A percentile compares a stretch with the other conserved stretches of the same genome.
These are phyloP conservation scores for Eupeodes luniger DNA, from an alignment of 2,888 invertebrate genomes.

Conservation along the genomic window DNA sequence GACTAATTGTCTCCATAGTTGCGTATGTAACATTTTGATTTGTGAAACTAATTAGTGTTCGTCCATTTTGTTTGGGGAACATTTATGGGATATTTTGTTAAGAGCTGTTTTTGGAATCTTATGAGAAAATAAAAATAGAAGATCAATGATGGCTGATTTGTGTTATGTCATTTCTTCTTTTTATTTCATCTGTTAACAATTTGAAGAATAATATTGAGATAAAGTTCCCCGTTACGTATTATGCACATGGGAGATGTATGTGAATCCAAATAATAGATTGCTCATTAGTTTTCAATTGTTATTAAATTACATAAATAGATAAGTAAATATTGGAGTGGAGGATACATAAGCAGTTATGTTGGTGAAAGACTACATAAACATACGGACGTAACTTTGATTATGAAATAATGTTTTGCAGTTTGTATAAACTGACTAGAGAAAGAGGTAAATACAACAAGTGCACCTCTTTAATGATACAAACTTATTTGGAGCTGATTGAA, in stretches of 20 bases:
- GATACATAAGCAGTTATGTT: no score
- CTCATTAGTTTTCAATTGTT: not conserved
- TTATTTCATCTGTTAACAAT: not conserved
- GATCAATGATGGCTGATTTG: not conserved
- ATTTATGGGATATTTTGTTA: not conserved
- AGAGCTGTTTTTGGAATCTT: not conserved
- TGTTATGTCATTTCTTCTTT: not conserved
- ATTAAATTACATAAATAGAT: no score
- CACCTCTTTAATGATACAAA: no score
- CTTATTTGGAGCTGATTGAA: no score
- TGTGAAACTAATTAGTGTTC: slow-evolving; percentile 69
- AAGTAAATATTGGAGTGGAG: no score
- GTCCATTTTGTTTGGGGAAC: slow-evolving; percentile 47
- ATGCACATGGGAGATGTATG: not conserved
- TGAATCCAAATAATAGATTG: not conserved
- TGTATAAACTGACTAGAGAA: no score
- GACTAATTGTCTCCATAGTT: slow-evolving; percentile 70
- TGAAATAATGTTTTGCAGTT: no score
- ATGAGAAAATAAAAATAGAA: not conserved
- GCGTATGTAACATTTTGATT: slow-evolving; percentile 64
- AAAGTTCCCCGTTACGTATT: not conserved
- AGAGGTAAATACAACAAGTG: no score
- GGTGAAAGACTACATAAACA: no score
- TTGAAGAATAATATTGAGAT: not conserved
- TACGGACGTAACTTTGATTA: no score